A percentile compares a stretch with the other conserved stretches of the same genome.
Conservation (phyloP, 2,113 vertebrate genomes). For the Lampris megalopsis region DNA sequence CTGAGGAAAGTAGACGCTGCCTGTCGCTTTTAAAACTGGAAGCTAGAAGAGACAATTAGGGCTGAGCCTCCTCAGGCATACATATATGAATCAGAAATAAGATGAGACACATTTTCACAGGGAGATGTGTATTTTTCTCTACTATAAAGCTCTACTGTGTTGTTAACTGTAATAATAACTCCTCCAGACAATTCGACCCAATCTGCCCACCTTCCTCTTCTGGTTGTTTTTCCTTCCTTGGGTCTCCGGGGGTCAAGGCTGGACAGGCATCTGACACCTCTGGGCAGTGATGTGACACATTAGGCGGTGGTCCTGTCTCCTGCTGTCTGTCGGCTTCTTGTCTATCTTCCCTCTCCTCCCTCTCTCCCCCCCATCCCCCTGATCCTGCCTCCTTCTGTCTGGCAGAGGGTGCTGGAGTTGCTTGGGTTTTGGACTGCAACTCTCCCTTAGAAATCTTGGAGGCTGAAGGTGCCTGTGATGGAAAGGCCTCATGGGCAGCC, state of each 20-base stretch:
- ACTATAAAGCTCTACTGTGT: background rate
- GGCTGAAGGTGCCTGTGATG: constrained; percentile 73
- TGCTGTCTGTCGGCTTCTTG: constrained; percentile 16
- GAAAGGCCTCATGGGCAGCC: constrained; percentile 63
- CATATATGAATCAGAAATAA: constrained; percentile 58
- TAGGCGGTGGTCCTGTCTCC: constrained; percentile 30
- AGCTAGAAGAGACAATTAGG: constrained; percentile 43
- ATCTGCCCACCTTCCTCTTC: constrained; percentile 62
- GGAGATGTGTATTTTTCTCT: constrained; percentile 16
- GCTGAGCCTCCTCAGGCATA: constrained; percentile 37
- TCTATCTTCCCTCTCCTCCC: background rate
- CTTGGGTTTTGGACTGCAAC: constrained; percentile 47
- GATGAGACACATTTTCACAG: constrained; percentile 28
- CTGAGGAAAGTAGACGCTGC: constrained; percentile 45
- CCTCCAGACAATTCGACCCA: background rate
- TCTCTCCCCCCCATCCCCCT: constrained; percentile 2
- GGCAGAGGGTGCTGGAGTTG: constrained; percentile 49
- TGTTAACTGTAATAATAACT: background rate
- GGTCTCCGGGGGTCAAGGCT: background rate
- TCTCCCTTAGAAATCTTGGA: constrained; percentile 75
- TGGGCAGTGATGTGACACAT: constrained; percentile 43
- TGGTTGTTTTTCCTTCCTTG: constrained; percentile 32
- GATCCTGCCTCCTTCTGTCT: constrained; percentile 43
- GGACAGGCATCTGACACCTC: constrained; percentile 26
- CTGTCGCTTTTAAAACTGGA: constrained; percentile 55